Evolutionary conservation across 2,888 invertebrate species (phyloP), one percentile per base, ranked within the genome.

Genomic region (Epistrophella euchroma): DNA sequence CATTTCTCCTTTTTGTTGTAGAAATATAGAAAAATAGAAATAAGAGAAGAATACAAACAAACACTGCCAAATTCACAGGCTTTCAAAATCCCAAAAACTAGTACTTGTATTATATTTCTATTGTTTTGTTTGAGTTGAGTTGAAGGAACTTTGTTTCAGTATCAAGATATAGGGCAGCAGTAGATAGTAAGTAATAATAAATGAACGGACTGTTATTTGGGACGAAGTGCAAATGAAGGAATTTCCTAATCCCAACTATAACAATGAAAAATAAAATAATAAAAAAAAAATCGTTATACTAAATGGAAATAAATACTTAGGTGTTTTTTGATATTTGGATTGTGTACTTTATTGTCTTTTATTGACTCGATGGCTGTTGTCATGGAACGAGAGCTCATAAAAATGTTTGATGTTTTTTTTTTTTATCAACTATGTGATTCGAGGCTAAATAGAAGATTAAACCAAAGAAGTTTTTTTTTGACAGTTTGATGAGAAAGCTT

Each of bases 41-140:
- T 35, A 28, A 13, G 28, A 64, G 13, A 62, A 17, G 19, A 47
- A 32, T 15, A n/a, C 22, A 0, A 52, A 13, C 19, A 60, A 35
- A 47, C 60, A 35, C 68, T 73, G 79, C 40, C 66, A 74, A 70
- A 80, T 80, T 80, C 52, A 73, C 66, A 68, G 60, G 50, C 50
- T 80, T 52, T 43, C 19, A 55, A 47, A 32, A 17, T 32, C 19
- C 28, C 11, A 22, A 68, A 60, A 80, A 64, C 73, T 74, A 74
- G 73, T 62, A 50, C 45, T n/a, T 72, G 15, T 62, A 25, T 28
- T 60, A 40, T 40, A 28, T 43, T 37, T 25, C 17, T 50, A 47
- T 64, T 74, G 45, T 58, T 79, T 66, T 47, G 55, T 45, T 40
- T 9, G 15, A 1, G n/a, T 17, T 35, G 22, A 62, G 79, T 74